Base-by-base conservation (phyloP, 2,113 vertebrate species). In the Dasyprocta punctata region DNA sequence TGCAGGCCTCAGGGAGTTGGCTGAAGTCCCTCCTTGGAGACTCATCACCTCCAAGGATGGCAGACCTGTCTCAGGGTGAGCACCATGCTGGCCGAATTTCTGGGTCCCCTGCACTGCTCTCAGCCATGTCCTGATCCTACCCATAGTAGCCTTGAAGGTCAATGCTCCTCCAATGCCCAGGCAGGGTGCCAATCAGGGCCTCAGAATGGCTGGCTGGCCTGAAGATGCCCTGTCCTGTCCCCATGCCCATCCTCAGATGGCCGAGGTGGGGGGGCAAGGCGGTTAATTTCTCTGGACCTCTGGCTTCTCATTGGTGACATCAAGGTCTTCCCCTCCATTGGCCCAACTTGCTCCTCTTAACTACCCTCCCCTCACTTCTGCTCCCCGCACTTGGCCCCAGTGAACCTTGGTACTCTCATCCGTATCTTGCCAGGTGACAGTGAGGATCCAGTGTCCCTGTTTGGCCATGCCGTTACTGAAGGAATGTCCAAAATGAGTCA, bases 1-100 rank as follows among this genome's bases (percentile, higher is more conserved):
- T 1, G 12, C 61, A 75, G 30, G 77, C 41, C 14, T 56, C 54
- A n/a, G 54, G 22, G 89, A 58, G 33, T 28, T 58, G 41, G 28
- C 65, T 7, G 58, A 12, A 44, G 19, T 41, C 61, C 75, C 54
- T 82, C 81, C 61, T 6, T 1, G 28, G 78, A 90, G 49, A 61
- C 73, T 85, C 3, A 0, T 16, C 2, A 2, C 60, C 67, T 90
- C 69, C 30, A 1, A 20, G 36, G 24, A 26, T 0, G 80, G 28
- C 80, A 83, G 38, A 19, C 26, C 17, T 0, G 1, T 52, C 26
- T 69, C 36, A 0, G 16, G 17, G 28, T 0, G 0, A 75, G 14
- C 0, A 16, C 60, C 8, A 4, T 11, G 20, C 1, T 3, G 36
- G 71, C 41, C 17, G 81, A n/a, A 19, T 58, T 17, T 9, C 36